These are phyloP conservation scores for Drosophila pectinifera DNA, from an alignment of 1,140 invertebrate species.

Conservation along the genomic window DNA sequence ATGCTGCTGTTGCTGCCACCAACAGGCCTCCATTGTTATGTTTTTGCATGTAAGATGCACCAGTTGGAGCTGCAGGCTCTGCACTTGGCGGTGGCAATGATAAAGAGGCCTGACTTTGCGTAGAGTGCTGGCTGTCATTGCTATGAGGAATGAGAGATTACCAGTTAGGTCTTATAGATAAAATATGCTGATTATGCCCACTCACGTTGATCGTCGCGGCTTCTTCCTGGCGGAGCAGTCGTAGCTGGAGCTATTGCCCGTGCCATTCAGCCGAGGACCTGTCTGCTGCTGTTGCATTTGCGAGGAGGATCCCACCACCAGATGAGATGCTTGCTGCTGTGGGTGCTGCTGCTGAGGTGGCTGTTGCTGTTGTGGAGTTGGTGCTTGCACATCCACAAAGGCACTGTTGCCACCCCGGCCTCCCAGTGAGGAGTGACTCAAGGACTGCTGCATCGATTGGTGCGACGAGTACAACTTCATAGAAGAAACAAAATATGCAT, in stretches of 20 bases:
- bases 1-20: constrained; percentile 42
- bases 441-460: constrained; percentile 32
- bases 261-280: constrained; percentile 68
- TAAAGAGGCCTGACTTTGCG: constrained; percentile 74
- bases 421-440: constrained; percentile 50
- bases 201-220: constrained; percentile 85
- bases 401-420: constrained; percentile 50
- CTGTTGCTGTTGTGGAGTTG: constrained; percentile 45
- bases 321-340: constrained; percentile 28
- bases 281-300: constrained; percentile 46
- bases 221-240: constrained; percentile 86
- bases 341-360: constrained; percentile 28
- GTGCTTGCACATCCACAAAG: constrained; percentile 64
- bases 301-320: constrained; percentile 17
- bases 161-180: neutral
- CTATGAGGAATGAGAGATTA: constrained; percentile 22
- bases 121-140: constrained; percentile 81
- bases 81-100: constrained; percentile 64
- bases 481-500: no score
- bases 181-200: neutral
- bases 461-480: constrained; percentile 72
- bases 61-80: constrained; percentile 16
- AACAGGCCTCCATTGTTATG: constrained; percentile 68
- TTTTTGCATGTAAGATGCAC: constrained; percentile 45
- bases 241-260: constrained; percentile 32